phyloP scores from a whole-genome alignment of 2,113 vertebrate genomes.

The Microtus ochrogaster region DNA sequence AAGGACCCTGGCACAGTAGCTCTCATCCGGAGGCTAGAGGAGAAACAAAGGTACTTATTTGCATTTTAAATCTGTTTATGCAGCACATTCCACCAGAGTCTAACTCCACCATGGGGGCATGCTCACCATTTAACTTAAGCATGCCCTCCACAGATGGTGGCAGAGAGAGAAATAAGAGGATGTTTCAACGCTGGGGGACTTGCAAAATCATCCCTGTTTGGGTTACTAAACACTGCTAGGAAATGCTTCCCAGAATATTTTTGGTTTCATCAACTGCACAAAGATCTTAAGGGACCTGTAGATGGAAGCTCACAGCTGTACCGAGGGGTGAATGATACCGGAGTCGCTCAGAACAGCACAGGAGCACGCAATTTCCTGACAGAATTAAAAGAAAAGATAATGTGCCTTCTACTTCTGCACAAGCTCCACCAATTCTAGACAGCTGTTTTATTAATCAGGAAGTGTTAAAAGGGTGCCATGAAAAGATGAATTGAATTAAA shows the following conservation, averaged over 20 bases:
- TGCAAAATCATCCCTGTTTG: not conserved
- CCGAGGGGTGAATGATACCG: not conserved
- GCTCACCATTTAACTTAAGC: not conserved
- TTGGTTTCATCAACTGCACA: not conserved
- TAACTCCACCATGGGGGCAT: not conserved
- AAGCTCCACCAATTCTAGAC: not conserved
- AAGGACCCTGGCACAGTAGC: not conserved
- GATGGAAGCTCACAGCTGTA: not conserved
- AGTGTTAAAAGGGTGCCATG: not conserved
- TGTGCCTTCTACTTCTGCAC: not conserved
- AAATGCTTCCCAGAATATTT: not conserved
- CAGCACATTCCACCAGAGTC: not conserved
- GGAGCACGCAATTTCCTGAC: rapidly evolving
- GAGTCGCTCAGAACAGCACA: not conserved
- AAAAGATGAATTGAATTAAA: not conserved
- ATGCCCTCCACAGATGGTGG: not conserved
- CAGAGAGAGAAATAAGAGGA: not conserved
- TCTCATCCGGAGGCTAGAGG: not conserved
- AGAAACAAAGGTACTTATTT: not conserved
- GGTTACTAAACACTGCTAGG: not conserved
- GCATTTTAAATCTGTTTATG: not conserved
- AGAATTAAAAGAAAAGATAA: not conserved
- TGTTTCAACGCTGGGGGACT: not conserved
- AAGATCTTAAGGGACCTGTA: not conserved
- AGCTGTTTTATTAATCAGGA: not conserved